Evolutionary conservation across 2,113 vertebrate species (phyloP), one percentile per base, ranked within the genome.

Genomic region (Nematolebias whitei): DNA sequence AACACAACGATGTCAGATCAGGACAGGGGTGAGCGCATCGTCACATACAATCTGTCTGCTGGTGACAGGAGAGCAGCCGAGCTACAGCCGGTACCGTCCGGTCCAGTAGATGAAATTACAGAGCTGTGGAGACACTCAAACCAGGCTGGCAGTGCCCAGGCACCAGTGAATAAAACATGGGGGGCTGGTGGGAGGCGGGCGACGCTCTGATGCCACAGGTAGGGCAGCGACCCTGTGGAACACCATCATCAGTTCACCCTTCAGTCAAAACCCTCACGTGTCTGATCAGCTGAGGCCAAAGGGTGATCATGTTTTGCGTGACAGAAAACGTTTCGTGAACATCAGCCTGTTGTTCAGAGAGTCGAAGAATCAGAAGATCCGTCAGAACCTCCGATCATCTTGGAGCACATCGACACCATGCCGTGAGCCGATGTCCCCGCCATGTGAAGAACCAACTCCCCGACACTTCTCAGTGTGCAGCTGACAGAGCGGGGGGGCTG

Each of bases 61-160:
- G 70, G 72, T 8, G 29, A 85, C 80, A 91, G 87, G 23, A 68
- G 88, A 88, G 85, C 76, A 63, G 81, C 71, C 64, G 53, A 48
- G 78, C 79, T 75, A 70, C 63, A 62, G 84, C 69, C 85, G 65
- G 58, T 63, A 85, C 78, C 73, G 83, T 75, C 74, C 55, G 71
- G 72, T 85, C 80, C 84, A 77, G 88, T 87, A 90, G 91, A 93
- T 93, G 90, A 89, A 93, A 93, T 92, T 93, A 89, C 91, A 93
- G 89, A 88, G 80, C 75, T 61, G 15, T 9, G 48, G 61, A 88
- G 80, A 87, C 76, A 90, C 80, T 68, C 75, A 85, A 61, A 90
- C 88, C 89, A 81, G 76, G 80, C 87, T 91, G 91, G 92, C 87
- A 89, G 61, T 86, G 87, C 88, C 91, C 82, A 57, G 71, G 70